phyloP scores from a whole-genome alignment of 35 echinoderm and acorn worm genomes.

The Heliocidaris tuberculata region DNA sequence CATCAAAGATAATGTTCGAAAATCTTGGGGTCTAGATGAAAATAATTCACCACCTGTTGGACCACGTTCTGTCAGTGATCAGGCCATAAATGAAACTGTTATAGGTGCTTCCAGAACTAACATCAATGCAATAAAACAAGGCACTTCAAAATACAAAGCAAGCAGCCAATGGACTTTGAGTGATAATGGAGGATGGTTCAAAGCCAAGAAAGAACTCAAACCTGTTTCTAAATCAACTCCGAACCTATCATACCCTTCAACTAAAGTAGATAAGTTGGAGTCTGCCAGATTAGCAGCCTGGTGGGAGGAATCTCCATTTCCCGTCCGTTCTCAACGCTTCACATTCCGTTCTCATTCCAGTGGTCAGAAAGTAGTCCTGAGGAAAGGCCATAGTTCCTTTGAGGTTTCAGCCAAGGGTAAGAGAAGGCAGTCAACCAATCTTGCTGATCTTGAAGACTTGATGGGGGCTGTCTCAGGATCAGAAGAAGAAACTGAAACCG shows the following conservation, averaged over 20 bases:
- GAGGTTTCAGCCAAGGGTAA: constrained; percentile 16
- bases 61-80: constrained; percentile 29
- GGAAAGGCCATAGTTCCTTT: not conserved
- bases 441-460: constrained; percentile 41
- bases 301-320: constrained; percentile 41
- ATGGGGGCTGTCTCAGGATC: constrained; percentile 17
- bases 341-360: constrained; percentile 43
- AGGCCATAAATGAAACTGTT: constrained; percentile 21
- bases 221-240: constrained; percentile 28
- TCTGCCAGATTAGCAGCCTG: constrained; percentile 31
- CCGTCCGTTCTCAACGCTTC: constrained; percentile 26
- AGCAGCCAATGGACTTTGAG: not conserved
- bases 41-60: not conserved
- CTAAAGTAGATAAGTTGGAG: constrained; percentile 26
- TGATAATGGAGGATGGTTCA: constrained; percentile 12
- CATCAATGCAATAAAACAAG: not conserved
- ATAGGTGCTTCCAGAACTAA: not conserved
- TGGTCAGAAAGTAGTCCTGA: constrained; percentile 31
- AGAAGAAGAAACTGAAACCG: constrained; percentile 25
- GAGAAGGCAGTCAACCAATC: constrained; percentile 23
- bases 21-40: not conserved
- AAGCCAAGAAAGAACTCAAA: constrained; percentile 15
- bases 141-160: not conserved
- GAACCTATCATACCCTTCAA: constrained; percentile 39
- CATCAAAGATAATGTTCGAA: constrained; percentile 23